These are phyloP conservation scores for Acrobasis suavella DNA, from an alignment of 2,888 invertebrate genomes.

Conservation along the genomic window DNA sequence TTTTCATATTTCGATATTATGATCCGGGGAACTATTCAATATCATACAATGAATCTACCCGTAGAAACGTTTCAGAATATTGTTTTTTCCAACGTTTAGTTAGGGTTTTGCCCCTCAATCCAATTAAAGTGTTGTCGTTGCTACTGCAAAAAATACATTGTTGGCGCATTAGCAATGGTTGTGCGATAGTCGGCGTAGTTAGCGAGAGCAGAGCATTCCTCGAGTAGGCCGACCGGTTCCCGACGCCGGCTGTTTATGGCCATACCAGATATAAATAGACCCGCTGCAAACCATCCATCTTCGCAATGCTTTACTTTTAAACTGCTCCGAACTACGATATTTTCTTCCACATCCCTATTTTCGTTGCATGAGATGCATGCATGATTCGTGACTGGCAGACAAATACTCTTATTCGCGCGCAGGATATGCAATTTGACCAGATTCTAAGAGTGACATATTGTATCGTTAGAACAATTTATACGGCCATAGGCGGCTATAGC, in stretches of 20 bases:
- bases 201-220: conserved; percentile 75
- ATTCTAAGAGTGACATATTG: conserved; percentile 45
- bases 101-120: not conserved
- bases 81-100: too few species aligned
- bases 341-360: conserved; percentile 21
- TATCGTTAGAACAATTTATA: conserved; percentile 52
- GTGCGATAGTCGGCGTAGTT: conserved; percentile 58
- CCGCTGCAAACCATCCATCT: conserved; percentile 72
- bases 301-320: conserved; percentile 61
- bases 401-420: conserved; percentile 27
- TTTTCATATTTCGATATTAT: too few species aligned
- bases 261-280: conserved; percentile 79
- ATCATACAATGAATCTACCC: too few species aligned
- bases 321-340: conserved; percentile 30
- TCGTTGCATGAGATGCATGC: conserved; percentile 24
- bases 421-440: conserved; percentile 50
- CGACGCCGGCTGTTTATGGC: conserved; percentile 69
- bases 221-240: conserved; percentile 73
- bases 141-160: conserved; percentile 63
- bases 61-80: too few species aligned
- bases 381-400: conserved; percentile 14
- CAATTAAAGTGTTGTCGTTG: conserved; percentile 38
- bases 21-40: too few species aligned
- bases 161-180: conserved; percentile 63
- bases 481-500: conserved; percentile 43